Evolutionary conservation across 2,888 invertebrate species (phyloP).

Genomic region (Ceramica pisi): DNA sequence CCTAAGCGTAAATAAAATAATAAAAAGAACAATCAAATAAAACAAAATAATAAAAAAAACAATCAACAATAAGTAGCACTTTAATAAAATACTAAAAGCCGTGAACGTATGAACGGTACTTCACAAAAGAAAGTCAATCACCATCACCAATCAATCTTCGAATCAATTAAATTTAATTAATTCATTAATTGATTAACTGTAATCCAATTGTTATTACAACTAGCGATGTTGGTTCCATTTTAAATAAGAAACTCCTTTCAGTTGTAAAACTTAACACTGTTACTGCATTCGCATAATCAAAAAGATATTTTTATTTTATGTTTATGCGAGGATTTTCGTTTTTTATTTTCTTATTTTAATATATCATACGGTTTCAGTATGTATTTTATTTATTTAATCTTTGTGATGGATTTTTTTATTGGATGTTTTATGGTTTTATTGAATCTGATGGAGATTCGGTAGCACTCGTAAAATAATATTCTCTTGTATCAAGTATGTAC

Average conservation of each 20-base stretch:
- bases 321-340: slow-evolving; percentile 23
- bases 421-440: not conserved
- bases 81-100: slow-evolving; percentile 11
- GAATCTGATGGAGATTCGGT: too few relatives aligned
- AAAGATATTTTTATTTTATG: slow-evolving; percentile 20
- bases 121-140: slow-evolving; percentile 30
- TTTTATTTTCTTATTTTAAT: slow-evolving; percentile 15
- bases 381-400: slow-evolving; percentile 26
- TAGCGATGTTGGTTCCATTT: slow-evolving; percentile 40
- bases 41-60: not conserved
- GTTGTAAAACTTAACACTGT: slow-evolving; percentile 57
- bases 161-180: slow-evolving; percentile 30
- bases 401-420: slow-evolving; percentile 30
- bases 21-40: not conserved
- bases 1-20: not conserved
- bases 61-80: not conserved
- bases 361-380: slow-evolving; percentile 12
- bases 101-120: slow-evolving; percentile 32
- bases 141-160: slow-evolving; percentile 24
- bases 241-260: slow-evolving; percentile 53
- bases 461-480: not conserved
- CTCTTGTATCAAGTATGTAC: too few relatives aligned
- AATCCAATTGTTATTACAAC: slow-evolving; percentile 44
- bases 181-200: slow-evolving; percentile 40
- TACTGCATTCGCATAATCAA: slow-evolving; percentile 37